These are phyloP conservation scores for Himantopus leucocephalus DNA, from an alignment of 2,113 vertebrate genomes.

Conservation along the genomic window DNA sequence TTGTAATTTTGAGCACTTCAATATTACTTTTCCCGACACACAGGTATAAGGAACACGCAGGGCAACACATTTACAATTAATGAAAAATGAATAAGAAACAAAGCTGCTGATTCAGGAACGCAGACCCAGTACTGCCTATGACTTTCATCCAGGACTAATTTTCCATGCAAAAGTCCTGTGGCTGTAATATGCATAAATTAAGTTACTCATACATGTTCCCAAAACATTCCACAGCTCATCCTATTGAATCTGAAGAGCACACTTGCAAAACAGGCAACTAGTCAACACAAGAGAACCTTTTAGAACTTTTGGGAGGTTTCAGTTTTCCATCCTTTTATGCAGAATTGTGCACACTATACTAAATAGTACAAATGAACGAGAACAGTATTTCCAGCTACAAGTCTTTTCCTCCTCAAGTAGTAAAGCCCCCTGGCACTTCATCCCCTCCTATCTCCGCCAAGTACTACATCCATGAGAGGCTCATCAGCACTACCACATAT, in stretches of 20 bases:
- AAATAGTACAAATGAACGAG: not conserved
- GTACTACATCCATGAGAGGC: not conserved
- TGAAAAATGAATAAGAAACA: not conserved
- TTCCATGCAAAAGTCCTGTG: not conserved
- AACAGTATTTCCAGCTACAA: not conserved
- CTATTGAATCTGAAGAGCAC: not conserved
- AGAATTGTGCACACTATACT: not conserved
- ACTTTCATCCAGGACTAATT: not conserved
- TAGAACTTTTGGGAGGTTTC: not conserved
- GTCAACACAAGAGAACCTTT: not conserved
- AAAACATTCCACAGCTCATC: not conserved
- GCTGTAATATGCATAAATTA: not conserved
- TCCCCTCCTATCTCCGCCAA: not conserved
- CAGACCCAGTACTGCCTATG: not conserved
- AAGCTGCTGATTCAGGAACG: not conserved
- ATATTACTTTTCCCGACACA: not conserved
- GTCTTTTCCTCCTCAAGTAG: not conserved
- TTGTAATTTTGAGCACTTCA: not conserved
- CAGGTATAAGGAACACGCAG: not conserved
- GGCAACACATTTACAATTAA: not conserved
- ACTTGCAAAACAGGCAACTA: not conserved
- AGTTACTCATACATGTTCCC: not conserved
- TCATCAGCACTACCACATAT: not conserved
- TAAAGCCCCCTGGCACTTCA: not conserved
- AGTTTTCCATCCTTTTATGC: not conserved